These are phyloP conservation scores for Nasonia giraulti DNA, from an alignment of 1,140 invertebrate species.

Conservation along the genomic window DNA sequence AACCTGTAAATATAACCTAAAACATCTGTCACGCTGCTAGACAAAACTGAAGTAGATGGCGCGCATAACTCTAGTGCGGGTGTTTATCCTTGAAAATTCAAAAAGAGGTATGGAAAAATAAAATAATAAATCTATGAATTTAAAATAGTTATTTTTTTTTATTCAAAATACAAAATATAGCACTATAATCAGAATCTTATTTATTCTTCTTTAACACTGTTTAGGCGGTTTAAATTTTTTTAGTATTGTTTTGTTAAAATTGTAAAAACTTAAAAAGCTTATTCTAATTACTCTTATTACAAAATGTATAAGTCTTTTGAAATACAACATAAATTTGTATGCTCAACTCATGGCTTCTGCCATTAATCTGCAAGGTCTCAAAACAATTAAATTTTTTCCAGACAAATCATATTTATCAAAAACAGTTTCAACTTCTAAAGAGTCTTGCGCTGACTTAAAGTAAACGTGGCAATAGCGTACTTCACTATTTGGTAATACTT, in stretches of 20 bases:
- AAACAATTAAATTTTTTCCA: conserved; percentile 57
- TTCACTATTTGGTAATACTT: conserved; percentile 19
- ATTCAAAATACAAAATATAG: too few species aligned
- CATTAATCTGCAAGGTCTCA: conserved; percentile 51
- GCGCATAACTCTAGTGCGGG: not conserved
- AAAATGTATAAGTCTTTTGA: too few species aligned
- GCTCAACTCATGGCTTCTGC: not conserved
- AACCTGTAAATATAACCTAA: conserved; percentile 48
- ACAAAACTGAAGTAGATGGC: conserved; percentile 4
- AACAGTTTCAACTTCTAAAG: conserved; percentile 51
- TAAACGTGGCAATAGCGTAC: conserved; percentile 65
- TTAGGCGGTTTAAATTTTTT: not conserved
- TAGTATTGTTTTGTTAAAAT: not conserved
- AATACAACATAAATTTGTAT: not conserved
- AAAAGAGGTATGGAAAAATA: not conserved
- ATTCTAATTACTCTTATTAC: too few species aligned
- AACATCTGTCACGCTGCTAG: not conserved
- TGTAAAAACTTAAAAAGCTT: not conserved
- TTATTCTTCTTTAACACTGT: not conserved
- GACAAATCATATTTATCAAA: conserved; percentile 58
- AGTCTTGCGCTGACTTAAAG: conserved; percentile 58
- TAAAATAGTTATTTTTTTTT: not conserved
- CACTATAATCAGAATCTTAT: not conserved
- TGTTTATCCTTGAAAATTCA: not conserved
- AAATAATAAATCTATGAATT: not conserved